These are phyloP conservation scores for Sceliomorpha sp. DNA, from an alignment of 2,888 invertebrate species.

Conservation along the genomic window DNA sequence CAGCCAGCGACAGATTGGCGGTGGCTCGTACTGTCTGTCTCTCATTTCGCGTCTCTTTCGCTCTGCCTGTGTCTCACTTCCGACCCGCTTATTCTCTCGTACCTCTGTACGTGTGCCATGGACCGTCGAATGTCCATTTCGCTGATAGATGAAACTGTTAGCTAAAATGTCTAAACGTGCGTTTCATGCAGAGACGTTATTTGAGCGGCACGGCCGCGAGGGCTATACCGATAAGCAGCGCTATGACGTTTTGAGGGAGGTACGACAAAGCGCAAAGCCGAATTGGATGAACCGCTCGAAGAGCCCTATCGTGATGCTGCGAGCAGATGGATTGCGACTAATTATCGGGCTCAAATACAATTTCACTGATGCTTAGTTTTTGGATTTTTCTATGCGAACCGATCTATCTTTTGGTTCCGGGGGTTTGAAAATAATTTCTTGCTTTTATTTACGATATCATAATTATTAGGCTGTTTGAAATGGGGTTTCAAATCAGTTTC, in stretches of 20 bases:
- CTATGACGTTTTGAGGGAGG: slow-evolving; percentile 33
- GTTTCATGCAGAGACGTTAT: slow-evolving; percentile 47
- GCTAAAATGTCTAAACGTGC: slow-evolving; percentile 72
- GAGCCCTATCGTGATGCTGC: not conserved
- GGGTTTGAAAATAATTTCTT: too few species aligned
- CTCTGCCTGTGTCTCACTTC: slow-evolving; percentile 40
- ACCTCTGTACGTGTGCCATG: slow-evolving; percentile 32
- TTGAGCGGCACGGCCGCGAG: slow-evolving; percentile 17
- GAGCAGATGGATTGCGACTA: not conserved
- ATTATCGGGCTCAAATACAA: too few species aligned
- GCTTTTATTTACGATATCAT: too few species aligned
- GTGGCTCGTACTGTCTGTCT: slow-evolving; percentile 49
- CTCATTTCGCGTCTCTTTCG: slow-evolving; percentile 7
- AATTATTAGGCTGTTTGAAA: too few species aligned
- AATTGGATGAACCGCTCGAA: slow-evolving; percentile 25
- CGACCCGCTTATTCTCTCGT: slow-evolving; percentile 45
- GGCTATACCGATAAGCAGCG: slow-evolving; percentile 10
- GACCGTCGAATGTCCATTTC: slow-evolving; percentile 75
- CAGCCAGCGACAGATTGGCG: slow-evolving; percentile 79
- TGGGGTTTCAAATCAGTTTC: too few species aligned
- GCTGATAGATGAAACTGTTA: slow-evolving; percentile 76
- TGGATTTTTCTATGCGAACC: too few species aligned
- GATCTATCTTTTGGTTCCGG: too few species aligned
- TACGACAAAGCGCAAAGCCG: slow-evolving; percentile 33
- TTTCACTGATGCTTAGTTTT: too few species aligned